phyloP scores from a whole-genome alignment of 2,113 vertebrate genomes.

The Petrocephalus zakoni region DNA sequence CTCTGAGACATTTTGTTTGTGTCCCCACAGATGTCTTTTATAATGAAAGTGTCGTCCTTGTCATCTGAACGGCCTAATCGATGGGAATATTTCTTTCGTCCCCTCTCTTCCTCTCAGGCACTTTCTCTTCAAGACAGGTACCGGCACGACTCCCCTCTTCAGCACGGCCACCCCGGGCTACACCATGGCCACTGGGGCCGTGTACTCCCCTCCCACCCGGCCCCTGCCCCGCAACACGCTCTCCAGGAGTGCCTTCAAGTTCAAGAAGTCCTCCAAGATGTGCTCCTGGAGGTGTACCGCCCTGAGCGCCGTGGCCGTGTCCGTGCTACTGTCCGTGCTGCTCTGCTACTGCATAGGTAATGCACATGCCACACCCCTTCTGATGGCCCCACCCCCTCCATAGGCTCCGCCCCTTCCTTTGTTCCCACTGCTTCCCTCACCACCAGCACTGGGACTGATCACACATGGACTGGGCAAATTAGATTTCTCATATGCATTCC shows the following conservation, averaged over 20 bases:
- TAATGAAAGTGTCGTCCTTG: neutral
- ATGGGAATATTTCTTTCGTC: neutral
- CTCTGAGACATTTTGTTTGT: neutral
- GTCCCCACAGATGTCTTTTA: neutral
- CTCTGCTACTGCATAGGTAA: slow-evolving; percentile 97
- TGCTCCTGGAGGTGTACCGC: slow-evolving; percentile 98
- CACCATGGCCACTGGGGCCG: slow-evolving; percentile 97
- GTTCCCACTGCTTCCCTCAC: neutral
- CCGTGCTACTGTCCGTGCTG: slow-evolving; percentile 86
- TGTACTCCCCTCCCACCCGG: slow-evolving; percentile 93
- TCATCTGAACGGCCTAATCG: neutral
- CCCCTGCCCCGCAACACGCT: slow-evolving; percentile 92
- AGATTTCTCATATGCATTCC: neutral
- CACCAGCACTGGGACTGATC: neutral
- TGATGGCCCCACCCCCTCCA: neutral
- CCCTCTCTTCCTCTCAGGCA: slow-evolving; percentile 66
- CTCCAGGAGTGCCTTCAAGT: slow-evolving; percentile 97
- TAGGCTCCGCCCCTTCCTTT: neutral
- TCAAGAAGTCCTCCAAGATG: slow-evolving; percentile 97
- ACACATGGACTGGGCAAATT: neutral
- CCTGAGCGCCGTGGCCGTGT: slow-evolving; percentile 88
- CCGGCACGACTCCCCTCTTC: slow-evolving; percentile 97
- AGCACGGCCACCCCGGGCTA: slow-evolving; percentile 96
- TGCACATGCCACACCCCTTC: neutral
- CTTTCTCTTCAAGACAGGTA: slow-evolving; percentile 99